These are phyloP conservation scores for Actenoides hombroni DNA, from an alignment of 2,113 vertebrate species.

Conservation along the genomic window DNA sequence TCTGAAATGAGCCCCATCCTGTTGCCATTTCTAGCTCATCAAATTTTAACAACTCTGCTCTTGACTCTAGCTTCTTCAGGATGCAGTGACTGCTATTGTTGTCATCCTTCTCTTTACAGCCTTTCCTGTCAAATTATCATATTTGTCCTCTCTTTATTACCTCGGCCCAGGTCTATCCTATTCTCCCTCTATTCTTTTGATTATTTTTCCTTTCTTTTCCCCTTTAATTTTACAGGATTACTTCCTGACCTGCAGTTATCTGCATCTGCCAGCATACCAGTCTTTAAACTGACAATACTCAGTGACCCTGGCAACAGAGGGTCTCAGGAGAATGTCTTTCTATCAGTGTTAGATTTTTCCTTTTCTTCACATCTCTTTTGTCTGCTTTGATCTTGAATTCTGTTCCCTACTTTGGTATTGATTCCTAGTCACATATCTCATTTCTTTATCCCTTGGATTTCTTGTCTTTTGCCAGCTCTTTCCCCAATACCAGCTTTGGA, in stretches of 20 bases:
- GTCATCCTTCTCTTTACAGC: background rate
- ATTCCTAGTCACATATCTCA: background rate
- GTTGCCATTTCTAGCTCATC: background rate
- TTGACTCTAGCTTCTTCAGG: background rate
- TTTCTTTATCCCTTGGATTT: background rate
- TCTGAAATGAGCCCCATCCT: background rate
- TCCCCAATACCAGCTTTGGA: background rate
- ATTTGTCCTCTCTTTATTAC: background rate
- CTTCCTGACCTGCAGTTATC: background rate
- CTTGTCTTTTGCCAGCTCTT: background rate
- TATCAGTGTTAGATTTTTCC: background rate
- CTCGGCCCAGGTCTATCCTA: background rate
- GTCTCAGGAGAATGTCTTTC: background rate
- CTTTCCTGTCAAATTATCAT: background rate
- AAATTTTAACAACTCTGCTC: background rate
- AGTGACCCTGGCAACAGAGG: background rate
- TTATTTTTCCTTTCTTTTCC: background rate
- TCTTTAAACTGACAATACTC: background rate
- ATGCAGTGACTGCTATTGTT: background rate
- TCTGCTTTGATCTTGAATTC: constrained; percentile 4
- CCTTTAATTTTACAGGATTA: background rate
- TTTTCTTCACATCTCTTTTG: background rate
- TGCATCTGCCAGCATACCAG: background rate
- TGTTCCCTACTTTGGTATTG: background rate
- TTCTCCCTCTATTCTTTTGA: background rate